These are phyloP conservation scores for Anarsia innoxiella DNA, from an alignment of 2,888 invertebrate genomes.

Conservation along the genomic window DNA sequence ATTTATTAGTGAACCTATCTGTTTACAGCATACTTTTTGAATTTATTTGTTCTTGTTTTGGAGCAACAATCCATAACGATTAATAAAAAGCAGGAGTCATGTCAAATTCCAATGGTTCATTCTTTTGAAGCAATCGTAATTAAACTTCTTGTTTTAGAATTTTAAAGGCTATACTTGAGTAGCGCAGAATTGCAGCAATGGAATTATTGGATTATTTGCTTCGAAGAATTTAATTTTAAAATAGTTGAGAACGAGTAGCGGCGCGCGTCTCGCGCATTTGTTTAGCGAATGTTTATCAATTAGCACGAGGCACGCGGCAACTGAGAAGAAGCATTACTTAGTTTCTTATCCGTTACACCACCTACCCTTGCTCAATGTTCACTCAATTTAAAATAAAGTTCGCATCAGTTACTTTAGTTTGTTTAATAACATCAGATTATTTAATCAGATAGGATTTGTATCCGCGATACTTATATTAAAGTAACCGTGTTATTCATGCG, in stretches of 20 bases:
- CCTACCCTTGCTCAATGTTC: conserved; percentile 20
- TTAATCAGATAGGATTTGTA: not conserved
- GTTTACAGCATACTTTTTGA: too few relatives aligned
- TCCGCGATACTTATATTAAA: conserved; percentile 33
- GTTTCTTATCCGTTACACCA: conserved; percentile 29
- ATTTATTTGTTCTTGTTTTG: too few relatives aligned
- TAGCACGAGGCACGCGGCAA: conserved; percentile 32
- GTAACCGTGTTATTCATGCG: conserved; percentile 48
- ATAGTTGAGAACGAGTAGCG: conserved; percentile 43
- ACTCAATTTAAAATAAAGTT: conserved; percentile 19
- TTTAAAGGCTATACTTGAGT: too few relatives aligned
- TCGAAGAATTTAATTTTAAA: conserved; percentile 66
- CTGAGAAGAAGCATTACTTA: conserved; percentile 29
- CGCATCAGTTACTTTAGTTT: conserved; percentile 27
- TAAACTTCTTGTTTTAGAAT: too few relatives aligned
- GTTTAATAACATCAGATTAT: conserved; percentile 34
- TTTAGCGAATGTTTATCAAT: conserved; percentile 61
- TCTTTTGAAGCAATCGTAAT: too few relatives aligned
- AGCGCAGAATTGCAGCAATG: conserved; percentile 36
- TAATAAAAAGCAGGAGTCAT: too few relatives aligned
- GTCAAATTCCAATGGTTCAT: too few relatives aligned
- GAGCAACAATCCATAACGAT: too few relatives aligned
- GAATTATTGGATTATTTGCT: conserved; percentile 56
- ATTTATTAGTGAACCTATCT: too few relatives aligned
- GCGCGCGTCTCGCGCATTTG: conserved; percentile 37